Evolutionary conservation across 2,888 invertebrate species (phyloP).

Genomic region (Xanthorhoe designata): DNA sequence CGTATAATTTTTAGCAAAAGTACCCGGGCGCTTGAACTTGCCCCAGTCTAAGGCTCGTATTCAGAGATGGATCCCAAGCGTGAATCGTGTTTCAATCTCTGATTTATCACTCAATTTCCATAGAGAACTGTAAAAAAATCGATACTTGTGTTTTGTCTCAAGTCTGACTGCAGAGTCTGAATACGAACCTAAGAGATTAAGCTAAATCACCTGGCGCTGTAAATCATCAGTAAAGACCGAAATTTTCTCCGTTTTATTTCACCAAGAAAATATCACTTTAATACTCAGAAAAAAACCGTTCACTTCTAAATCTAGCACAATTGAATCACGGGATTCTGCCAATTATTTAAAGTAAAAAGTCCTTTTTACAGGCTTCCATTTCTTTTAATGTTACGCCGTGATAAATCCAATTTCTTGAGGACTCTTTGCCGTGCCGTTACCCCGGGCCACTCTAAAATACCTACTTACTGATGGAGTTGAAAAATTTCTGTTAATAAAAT

Average conservation of each 20-base stretch:
- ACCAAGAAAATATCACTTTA: slow-evolving; percentile 5
- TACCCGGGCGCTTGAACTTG: too few relatives aligned
- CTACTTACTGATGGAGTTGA: background rate
- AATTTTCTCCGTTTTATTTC: slow-evolving; percentile 8
- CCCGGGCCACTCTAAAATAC: slow-evolving; percentile 10
- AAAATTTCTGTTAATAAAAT: background rate
- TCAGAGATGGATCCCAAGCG: too few relatives aligned
- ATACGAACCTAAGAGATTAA: too few relatives aligned
- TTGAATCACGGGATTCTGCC: slow-evolving; percentile 44
- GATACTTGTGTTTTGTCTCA: too few relatives aligned
- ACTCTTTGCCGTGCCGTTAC: slow-evolving; percentile 28
- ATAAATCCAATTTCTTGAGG: slow-evolving; percentile 44
- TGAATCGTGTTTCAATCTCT: too few relatives aligned
- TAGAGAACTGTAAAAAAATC: too few relatives aligned
- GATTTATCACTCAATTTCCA: too few relatives aligned
- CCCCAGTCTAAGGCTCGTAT: too few relatives aligned
- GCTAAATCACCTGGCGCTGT: background rate
- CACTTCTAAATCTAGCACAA: slow-evolving; percentile 34
- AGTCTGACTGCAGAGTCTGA: too few relatives aligned
- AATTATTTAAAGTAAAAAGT: slow-evolving; percentile 48
- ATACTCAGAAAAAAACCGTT: slow-evolving; percentile 15
- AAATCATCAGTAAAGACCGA: background rate
- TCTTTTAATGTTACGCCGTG: slow-evolving; percentile 44
- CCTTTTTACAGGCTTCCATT: slow-evolving; percentile 42
- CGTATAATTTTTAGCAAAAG: too few relatives aligned